Evolutionary conservation across 2,888 invertebrate genomes (phyloP).

Genomic region (Pseudococcus viburni): DNA sequence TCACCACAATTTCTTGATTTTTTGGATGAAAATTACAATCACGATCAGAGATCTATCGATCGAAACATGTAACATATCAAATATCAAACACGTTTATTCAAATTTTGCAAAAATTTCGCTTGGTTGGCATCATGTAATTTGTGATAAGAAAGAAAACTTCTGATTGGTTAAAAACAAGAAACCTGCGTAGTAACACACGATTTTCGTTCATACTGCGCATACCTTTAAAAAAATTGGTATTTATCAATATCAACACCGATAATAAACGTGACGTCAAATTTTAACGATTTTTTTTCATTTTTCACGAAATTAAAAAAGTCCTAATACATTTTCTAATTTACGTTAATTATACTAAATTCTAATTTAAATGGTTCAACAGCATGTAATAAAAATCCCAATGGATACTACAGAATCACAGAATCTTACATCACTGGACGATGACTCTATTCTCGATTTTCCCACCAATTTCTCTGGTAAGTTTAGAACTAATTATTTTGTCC

Average conservation of each 20-base stretch:
- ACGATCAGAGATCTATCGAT: not conserved
- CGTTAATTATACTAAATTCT: not conserved
- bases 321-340: not conserved
- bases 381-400: not conserved
- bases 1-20: not conserved
- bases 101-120: not conserved
- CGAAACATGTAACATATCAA: not conserved
- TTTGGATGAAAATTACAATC: not conserved
- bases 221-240: not conserved
- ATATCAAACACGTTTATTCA: slow-evolving; percentile 9
- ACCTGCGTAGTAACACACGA: not conserved
- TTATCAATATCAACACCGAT: slow-evolving; percentile 4
- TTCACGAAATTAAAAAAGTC: not conserved
- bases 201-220: not conserved
- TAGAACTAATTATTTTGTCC: not conserved
- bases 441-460: not conserved
- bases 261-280: not conserved
- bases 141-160: not conserved
- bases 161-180: not conserved
- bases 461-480: not conserved
- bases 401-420: not conserved
- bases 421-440: not conserved
- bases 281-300: slow-evolving; percentile 15
- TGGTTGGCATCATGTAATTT: slow-evolving; percentile 28
- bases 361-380: not conserved